These are phyloP conservation scores for Myotis brandtii DNA, from an alignment of 2,113 vertebrate genomes.

Conservation along the genomic window DNA sequence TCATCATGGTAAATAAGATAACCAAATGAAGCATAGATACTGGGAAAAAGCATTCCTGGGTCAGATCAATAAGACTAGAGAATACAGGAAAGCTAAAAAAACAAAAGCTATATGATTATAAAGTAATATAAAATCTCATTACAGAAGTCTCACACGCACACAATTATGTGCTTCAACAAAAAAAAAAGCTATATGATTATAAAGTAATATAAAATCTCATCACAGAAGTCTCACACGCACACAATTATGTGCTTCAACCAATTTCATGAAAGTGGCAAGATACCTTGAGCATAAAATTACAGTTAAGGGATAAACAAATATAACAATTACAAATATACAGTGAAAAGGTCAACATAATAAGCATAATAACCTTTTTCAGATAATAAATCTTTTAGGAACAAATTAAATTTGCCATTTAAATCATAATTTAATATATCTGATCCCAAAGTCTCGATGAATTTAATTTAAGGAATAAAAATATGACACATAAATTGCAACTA, in stretches of 20 bases:
- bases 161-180: too few relatives aligned
- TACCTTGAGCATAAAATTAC: not conserved
- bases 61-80: not conserved
- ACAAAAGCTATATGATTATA: not conserved
- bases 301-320: not conserved
- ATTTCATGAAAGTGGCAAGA: constrained; percentile 26
- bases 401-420: constrained; percentile 51
- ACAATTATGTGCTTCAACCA: not conserved
- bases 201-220: not conserved
- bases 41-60: not conserved
- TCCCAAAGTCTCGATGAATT: not conserved
- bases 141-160: not conserved
- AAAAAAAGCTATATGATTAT: not conserved
- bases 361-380: not conserved
- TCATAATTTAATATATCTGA: not conserved
- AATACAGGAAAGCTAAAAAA: not conserved
- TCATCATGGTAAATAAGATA: constrained; percentile 48
- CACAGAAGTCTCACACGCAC: not conserved
- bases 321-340: not conserved
- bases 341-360: not conserved
- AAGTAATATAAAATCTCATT: not conserved
- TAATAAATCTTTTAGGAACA: not conserved
- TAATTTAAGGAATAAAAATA: not conserved
- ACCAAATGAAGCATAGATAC: constrained; percentile 24
- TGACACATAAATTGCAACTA: not conserved